Conservation (phyloP, 2,797 vertebrate genomes). For the Chiroxiphia lanceolata region DNA sequence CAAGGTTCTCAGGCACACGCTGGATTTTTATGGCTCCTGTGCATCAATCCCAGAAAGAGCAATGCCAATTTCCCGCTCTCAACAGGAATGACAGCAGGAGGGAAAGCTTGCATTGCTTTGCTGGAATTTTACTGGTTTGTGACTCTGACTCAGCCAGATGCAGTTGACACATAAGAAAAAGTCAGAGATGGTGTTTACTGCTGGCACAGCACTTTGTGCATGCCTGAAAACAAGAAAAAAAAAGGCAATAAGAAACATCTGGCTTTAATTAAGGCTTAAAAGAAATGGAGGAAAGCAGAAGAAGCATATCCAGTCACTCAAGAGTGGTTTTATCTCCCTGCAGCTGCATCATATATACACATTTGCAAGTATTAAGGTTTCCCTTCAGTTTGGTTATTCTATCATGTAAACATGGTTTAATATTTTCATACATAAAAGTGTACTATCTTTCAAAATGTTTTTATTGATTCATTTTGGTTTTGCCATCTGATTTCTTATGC, state of each 20-base stretch:
- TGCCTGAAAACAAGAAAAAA: constrained; percentile 21
- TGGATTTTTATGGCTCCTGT: not conserved
- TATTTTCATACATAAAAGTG: not conserved
- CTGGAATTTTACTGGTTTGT: constrained; percentile 5
- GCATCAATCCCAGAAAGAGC: not conserved
- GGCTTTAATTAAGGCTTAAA: constrained; percentile 5
- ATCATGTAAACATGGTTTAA: not conserved
- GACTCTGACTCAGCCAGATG: not conserved
- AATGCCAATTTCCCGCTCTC: not conserved
- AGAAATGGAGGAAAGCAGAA: constrained; percentile 13
- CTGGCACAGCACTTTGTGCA: not conserved
- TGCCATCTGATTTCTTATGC: not conserved
- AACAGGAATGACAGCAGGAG: not conserved
- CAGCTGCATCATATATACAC: not conserved
- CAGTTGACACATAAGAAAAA: not conserved
- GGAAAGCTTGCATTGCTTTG: not conserved
- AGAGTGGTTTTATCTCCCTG: not conserved
- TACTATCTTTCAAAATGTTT: not conserved
- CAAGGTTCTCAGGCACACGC: not conserved
- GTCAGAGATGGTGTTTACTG: constrained; percentile 29
- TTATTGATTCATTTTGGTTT: not conserved
- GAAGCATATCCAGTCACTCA: not conserved
- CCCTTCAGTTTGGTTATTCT: not conserved
- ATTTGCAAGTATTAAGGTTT: not conserved
- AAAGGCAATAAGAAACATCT: constrained; percentile 48